These are phyloP conservation scores for Spodoptera picta DNA, from an alignment of 2,888 invertebrate genomes.

Conservation along the genomic window DNA sequence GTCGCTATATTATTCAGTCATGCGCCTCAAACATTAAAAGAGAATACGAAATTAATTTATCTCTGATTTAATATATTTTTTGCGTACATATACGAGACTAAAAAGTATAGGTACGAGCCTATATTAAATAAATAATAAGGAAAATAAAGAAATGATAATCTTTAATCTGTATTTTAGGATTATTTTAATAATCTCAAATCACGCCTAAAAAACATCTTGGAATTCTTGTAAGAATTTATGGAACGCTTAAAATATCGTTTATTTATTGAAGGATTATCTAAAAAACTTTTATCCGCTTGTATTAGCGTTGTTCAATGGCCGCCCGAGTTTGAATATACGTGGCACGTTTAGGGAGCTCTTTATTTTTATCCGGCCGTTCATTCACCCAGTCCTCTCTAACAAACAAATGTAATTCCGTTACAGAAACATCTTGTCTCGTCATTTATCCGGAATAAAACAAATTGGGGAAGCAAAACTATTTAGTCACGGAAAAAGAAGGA, in stretches of 20 bases:
- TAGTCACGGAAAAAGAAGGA: background rate
- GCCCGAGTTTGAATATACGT: conserved; percentile 46
- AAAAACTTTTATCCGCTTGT: conserved; percentile 18
- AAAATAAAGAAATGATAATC: too few relatives aligned
- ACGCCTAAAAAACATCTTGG: too few relatives aligned
- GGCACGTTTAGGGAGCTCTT: conserved; percentile 70
- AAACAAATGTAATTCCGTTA: conserved; percentile 56
- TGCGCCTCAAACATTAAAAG: background rate
- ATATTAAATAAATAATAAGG: too few relatives aligned
- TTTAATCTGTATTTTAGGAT: too few relatives aligned
- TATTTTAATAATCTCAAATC: too few relatives aligned
- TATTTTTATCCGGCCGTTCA: conserved; percentile 74
- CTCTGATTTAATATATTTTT: too few relatives aligned
- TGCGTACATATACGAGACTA: too few relatives aligned
- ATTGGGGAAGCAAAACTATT: conserved; percentile 22
- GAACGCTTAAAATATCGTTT: background rate
- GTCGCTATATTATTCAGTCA: conserved; percentile 9
- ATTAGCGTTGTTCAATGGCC: conserved; percentile 34
- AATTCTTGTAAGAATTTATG: background rate
- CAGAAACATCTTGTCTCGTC: conserved; percentile 45
- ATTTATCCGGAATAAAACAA: conserved; percentile 27
- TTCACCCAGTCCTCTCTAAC: conserved; percentile 64
- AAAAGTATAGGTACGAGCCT: too few relatives aligned
- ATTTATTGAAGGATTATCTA: conserved; percentile 7
- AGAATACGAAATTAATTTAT: too few relatives aligned